Conservation (phyloP, 2,797 vertebrate species). For the Sciurus vulgaris region DNA sequence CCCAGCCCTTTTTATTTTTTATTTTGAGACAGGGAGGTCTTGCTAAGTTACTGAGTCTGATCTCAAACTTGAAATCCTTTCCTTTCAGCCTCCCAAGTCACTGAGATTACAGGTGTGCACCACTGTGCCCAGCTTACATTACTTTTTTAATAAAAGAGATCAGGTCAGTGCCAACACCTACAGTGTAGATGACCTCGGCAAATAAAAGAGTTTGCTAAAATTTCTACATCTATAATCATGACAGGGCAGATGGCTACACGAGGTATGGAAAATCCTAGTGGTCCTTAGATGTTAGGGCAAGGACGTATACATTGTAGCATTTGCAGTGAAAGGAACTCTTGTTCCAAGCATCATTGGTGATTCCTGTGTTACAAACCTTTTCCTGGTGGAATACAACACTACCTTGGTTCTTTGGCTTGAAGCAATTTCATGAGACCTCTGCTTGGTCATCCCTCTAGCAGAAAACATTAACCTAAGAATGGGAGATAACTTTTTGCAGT, state of each 20-base stretch:
- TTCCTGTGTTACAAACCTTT: constrained; percentile 8
- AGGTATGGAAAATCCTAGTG: neutral
- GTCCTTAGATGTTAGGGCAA: neutral
- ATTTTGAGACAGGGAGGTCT: too few species aligned
- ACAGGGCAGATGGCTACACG: neutral
- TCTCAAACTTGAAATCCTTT: too few species aligned
- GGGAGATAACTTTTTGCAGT: neutral
- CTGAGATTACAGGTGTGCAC: too few species aligned
- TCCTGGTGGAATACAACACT: neutral
- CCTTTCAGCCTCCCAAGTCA: too few species aligned
- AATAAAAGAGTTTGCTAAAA: constrained; percentile 41
- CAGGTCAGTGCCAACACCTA: neutral
- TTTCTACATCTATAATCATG: neutral
- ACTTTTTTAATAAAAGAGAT: neutral
- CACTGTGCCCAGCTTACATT: neutral
- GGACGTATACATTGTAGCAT: neutral
- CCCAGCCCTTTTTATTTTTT: too few species aligned
- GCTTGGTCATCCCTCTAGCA: neutral
- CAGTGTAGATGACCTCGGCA: neutral
- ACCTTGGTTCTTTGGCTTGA: constrained; percentile 2
- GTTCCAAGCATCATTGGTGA: neutral
- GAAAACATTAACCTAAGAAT: constrained; percentile 33
- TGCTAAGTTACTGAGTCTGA: too few species aligned
- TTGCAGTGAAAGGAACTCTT: constrained; percentile 34
- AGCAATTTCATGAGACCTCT: constrained; percentile 42